A percentile compares a stretch with the other conserved stretches of the same genome.
Evolutionary conservation across 2,113 vertebrate genomes (phyloP).

Genomic region (Mandrillus leucophaeus): DNA sequence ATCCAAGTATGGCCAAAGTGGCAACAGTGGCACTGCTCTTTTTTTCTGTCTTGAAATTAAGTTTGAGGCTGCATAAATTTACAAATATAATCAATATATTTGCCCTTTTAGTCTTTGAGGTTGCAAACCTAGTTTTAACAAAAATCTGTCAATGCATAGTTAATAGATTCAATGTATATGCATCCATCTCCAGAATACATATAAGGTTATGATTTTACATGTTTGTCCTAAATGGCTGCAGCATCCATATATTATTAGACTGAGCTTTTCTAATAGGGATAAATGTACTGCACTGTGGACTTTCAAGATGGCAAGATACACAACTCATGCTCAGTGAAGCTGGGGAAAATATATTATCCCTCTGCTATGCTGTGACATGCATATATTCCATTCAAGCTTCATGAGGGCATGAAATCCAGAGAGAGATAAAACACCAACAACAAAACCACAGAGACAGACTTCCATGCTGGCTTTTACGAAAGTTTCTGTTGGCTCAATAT

Average conservation of each 20-base stretch:
- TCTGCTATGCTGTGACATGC: conserved; percentile 52
- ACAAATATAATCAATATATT: conserved; percentile 19
- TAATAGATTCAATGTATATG: neutral
- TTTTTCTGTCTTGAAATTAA: neutral
- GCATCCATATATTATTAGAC: conserved; percentile 53
- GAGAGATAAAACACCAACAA: conserved; percentile 33
- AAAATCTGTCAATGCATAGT: conserved; percentile 11
- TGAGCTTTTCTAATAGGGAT: conserved; percentile 74
- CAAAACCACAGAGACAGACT: conserved; percentile 17
- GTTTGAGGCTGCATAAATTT: neutral
- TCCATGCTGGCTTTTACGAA: neutral
- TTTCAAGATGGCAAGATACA: conserved; percentile 73
- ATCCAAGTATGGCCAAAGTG: neutral
- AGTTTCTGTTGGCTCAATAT: neutral
- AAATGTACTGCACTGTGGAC: conserved; percentile 59
- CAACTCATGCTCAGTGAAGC: conserved; percentile 66
- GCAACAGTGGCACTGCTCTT: neutral
- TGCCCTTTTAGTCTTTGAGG: neutral
- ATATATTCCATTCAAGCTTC: conserved; percentile 53
- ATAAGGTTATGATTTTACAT: conserved; percentile 61
- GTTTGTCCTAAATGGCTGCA: conserved; percentile 63
- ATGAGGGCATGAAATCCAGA: conserved; percentile 64
- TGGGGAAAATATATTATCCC: conserved; percentile 59
- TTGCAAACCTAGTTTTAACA: conserved; percentile 39
- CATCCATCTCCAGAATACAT: neutral